These are phyloP conservation scores for Ptilonorhynchus violaceus DNA, from an alignment of 2,113 vertebrate species.

Conservation along the genomic window DNA sequence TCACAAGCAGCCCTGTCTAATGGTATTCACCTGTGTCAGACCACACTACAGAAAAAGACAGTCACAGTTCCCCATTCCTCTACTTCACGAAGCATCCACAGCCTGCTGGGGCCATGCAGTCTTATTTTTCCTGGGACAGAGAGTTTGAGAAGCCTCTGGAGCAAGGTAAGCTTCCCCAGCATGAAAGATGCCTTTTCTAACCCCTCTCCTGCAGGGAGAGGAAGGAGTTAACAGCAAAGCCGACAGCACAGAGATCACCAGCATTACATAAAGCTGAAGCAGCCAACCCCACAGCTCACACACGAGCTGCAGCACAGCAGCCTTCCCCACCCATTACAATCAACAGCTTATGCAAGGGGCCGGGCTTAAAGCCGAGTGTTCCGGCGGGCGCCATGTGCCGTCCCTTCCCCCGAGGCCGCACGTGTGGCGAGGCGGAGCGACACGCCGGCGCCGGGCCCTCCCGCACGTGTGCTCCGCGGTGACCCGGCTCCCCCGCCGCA, in stretches of 20 bases:
- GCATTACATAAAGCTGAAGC: constrained; percentile 29
- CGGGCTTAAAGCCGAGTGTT: background rate
- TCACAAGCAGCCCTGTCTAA: background rate
- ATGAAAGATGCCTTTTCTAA: background rate
- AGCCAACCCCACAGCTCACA: background rate
- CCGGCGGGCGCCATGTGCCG: constrained; percentile 12
- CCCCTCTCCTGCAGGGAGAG: background rate
- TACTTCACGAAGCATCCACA: background rate
- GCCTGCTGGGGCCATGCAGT: background rate
- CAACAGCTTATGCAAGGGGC: constrained; percentile 67
- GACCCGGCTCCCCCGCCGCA: background rate
- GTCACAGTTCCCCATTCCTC: background rate
- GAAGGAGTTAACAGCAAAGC: constrained; percentile 29
- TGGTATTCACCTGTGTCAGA: background rate
- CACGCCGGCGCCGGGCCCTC: background rate
- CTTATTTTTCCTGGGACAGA: background rate
- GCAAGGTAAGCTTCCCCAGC: background rate
- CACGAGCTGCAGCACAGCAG: background rate
- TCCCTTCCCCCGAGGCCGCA: background rate
- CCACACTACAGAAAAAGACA: background rate
- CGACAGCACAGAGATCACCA: background rate
- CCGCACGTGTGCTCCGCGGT: constrained; percentile 50
- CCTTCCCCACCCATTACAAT: background rate
- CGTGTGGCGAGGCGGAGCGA: constrained; percentile 62
- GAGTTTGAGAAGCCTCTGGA: background rate